Evolutionary conservation across 2,797 vertebrate genomes (phyloP), one percentile per base, ranked within the genome.

Genomic region (Chelmon rostratus): DNA sequence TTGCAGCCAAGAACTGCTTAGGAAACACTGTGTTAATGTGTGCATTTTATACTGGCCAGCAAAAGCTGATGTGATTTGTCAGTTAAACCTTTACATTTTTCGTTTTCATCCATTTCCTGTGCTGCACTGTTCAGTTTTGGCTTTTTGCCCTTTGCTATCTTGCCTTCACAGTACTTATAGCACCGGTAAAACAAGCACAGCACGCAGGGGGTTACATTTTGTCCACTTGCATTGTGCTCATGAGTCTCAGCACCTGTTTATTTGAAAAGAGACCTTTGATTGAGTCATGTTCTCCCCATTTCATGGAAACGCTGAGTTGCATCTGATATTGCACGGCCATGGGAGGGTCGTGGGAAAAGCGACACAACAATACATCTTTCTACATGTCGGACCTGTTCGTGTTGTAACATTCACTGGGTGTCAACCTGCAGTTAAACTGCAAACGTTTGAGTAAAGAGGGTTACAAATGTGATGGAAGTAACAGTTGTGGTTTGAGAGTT

Each of bases 331-430:
- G 76, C 57, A 7, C 6, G 8, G 47, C 71, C 67, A 66, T 56
- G 77, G 85, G 89, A 68, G 74, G 77, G 68, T 79, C 77, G 66
- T 90, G 89, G 89, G 90, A 92, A 92, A 87, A 63, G 53, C 11
- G 9, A 8, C 61, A 42, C 72, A n/a, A 67, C 88, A 78, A 73
- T 66, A 49, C 44, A 7, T 79, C 78, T 85, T 72, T 83, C 81
- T 74, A 81, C 85, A 83, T 68, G 87, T 79, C 46, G 8, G 66
- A 86, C 71, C 81, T 81, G 83, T 88, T 88, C 10, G 5, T 78
- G 78, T 91, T 79, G 90, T 83, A 72, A 91, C 87, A 79, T 73
- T 68, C 10, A 35, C 72, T 81, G 88, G 88, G 84, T 91, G 87
- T 88, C 40, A 54, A 77, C 88, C 81, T 56, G 50, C 78, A 44